Evolutionary conservation across 2,113 vertebrate species (phyloP).

Genomic region (Naja naja): DNA sequence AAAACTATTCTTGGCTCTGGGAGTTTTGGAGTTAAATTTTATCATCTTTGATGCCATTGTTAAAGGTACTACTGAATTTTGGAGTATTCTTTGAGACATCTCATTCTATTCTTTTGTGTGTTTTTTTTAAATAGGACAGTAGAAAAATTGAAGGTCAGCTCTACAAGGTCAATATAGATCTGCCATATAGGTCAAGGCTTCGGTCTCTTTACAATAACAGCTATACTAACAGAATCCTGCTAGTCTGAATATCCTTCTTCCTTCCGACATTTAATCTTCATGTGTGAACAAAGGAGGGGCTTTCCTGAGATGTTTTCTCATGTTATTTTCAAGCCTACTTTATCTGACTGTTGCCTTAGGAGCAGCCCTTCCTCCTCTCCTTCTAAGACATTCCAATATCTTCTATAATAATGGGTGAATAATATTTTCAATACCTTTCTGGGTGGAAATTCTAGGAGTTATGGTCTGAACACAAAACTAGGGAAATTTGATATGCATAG

Average conservation of each 20-base stretch:
- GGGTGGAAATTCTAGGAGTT: neutral
- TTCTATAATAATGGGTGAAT: neutral
- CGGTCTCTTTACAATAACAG: neutral
- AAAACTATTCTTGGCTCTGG: neutral
- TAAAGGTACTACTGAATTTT: neutral
- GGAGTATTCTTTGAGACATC: neutral
- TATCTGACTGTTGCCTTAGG: neutral
- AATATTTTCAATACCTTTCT: neutral
- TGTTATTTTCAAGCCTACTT: neutral
- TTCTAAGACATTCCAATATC: neutral
- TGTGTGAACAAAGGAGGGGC: neutral
- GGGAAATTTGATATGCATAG: neutral
- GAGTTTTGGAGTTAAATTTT: neutral
- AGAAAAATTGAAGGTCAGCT: neutral
- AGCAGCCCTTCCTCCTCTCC: neutral
- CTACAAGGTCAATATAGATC: neutral
- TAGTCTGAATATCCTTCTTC: neutral
- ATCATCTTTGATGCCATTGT: neutral
- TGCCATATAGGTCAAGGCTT: neutral
- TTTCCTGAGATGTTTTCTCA: neutral
- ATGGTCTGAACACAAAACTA: neutral
- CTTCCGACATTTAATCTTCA: neutral
- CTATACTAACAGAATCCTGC: neutral
- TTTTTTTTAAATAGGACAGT: constrained; percentile 7
- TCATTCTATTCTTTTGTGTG: neutral